Percentiles rank a stretch among this genome's conserved stretches.
These are phyloP conservation scores for Physeter macrocephalus DNA, from an alignment of 2,113 vertebrate genomes.

Conservation along the genomic window DNA sequence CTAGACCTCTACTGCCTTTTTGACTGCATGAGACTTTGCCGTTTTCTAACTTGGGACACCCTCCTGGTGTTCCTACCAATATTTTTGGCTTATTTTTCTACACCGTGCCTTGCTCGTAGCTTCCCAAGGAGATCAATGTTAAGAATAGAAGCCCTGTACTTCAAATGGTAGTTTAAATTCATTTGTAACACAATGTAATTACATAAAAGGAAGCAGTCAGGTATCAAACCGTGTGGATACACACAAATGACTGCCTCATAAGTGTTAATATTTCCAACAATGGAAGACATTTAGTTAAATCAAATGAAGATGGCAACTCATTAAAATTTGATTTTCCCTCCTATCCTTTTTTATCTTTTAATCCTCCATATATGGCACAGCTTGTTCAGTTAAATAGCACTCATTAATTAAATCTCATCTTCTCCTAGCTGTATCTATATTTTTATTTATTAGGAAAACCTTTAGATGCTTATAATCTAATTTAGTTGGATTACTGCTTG, in stretches of 20 bases:
- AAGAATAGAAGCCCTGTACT: background rate
- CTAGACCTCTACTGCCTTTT: background rate
- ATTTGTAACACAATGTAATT: conserved; percentile 43
- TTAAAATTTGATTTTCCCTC: conserved; percentile 70
- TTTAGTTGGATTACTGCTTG: conserved; percentile 61
- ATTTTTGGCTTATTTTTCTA: background rate
- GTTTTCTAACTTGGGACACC: background rate
- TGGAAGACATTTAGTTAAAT: conserved; percentile 54
- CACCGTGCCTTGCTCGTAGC: background rate
- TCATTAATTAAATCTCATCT: conserved; percentile 60
- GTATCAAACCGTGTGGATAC: conserved; percentile 14
- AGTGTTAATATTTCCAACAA: conserved; percentile 54
- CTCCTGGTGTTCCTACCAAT: background rate
- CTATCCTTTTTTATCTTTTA: conserved; percentile 72
- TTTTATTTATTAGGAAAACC: conserved; percentile 72
- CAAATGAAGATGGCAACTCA: conserved; percentile 59
- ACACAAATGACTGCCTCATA: conserved; percentile 57
- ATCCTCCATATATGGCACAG: conserved; percentile 50
- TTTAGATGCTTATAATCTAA: conserved; percentile 69
- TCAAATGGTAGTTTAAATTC: conserved; percentile 4
- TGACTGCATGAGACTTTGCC: background rate
- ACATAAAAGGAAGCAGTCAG: background rate
- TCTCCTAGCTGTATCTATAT: conserved; percentile 66
- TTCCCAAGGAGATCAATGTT: background rate
- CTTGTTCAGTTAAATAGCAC: conserved; percentile 75